Percentiles rank a stretch among this genome's conserved stretches.
These are phyloP conservation scores for Crenichthys baileyi DNA, from an alignment of 2,797 vertebrate species.

Conservation along the genomic window DNA sequence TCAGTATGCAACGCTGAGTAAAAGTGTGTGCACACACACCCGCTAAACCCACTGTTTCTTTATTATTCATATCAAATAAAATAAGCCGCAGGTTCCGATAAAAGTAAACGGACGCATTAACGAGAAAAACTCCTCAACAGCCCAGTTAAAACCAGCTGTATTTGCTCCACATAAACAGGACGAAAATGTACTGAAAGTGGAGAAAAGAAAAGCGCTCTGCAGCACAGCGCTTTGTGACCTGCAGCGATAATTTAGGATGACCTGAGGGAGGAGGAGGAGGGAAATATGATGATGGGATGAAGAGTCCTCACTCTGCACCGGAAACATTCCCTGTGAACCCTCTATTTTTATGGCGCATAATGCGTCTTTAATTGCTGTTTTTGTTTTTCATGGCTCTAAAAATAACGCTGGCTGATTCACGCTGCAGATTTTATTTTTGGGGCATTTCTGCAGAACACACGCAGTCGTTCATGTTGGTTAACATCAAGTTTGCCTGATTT, in stretches of 20 bases:
- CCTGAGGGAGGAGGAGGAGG: constrained; percentile 15
- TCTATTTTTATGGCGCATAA: neutral
- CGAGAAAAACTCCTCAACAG: neutral
- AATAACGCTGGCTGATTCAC: neutral
- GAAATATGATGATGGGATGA: constrained; percentile 29
- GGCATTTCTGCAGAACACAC: neutral
- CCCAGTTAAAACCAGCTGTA: neutral
- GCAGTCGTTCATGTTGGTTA: neutral
- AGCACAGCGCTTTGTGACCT: constrained; percentile 14
- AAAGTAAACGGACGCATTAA: neutral
- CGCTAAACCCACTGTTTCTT: neutral
- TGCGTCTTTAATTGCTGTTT: constrained; percentile 2
- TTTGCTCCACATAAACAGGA: neutral
- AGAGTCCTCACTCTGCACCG: constrained; percentile 20
- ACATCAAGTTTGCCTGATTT: neutral
- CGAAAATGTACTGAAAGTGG: constrained; percentile 8
- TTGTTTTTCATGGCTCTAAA: neutral
- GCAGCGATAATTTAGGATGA: constrained; percentile 5
- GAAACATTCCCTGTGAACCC: constrained; percentile 15
- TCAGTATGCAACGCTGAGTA: neutral
- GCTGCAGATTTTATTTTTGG: neutral
- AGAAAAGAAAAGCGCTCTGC: neutral
- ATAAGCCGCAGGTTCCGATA: neutral
- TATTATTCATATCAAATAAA: neutral
- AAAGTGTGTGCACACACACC: neutral